These are phyloP conservation scores for Columba livia DNA, from an alignment of 2,113 vertebrate species.

Conservation along the genomic window DNA sequence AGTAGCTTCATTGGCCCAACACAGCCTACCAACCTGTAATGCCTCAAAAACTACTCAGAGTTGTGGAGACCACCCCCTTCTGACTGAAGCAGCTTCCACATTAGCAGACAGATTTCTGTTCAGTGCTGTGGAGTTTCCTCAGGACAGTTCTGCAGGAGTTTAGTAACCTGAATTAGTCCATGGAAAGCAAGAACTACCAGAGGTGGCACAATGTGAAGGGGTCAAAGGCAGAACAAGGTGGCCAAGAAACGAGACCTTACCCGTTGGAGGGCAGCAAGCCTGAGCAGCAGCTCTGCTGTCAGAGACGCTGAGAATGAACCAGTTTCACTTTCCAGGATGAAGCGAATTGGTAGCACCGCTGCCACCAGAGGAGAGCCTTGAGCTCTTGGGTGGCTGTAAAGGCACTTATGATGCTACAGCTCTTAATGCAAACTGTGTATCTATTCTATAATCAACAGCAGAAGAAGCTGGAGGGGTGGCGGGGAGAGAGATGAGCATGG, in stretches of 20 bases:
- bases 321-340: not conserved
- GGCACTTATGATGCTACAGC: not conserved
- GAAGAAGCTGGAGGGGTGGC: not conserved
- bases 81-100: not conserved
- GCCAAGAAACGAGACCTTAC: not conserved
- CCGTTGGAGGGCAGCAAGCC: not conserved
- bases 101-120: not conserved
- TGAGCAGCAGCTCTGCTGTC: not conserved
- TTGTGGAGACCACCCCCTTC: not conserved
- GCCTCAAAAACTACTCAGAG: not conserved
- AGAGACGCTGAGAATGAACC: not conserved
- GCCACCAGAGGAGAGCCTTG: not conserved
- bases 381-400: not conserved
- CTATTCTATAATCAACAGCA: not conserved
- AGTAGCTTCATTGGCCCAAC: not conserved
- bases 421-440: not conserved
- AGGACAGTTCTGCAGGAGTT: not conserved
- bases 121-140: not conserved
- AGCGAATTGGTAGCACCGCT: not conserved
- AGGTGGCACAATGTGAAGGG: fast-evolving
- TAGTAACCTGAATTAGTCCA: not conserved
- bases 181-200: not conserved
- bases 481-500: not conserved
- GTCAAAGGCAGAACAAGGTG: not conserved
- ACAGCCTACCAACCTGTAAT: not conserved